Percentiles rank a stretch among this genome's conserved stretches.
Evolutionary conservation across 2,888 invertebrate species (phyloP).

Genomic region (Drosophila aldrichi): DNA sequence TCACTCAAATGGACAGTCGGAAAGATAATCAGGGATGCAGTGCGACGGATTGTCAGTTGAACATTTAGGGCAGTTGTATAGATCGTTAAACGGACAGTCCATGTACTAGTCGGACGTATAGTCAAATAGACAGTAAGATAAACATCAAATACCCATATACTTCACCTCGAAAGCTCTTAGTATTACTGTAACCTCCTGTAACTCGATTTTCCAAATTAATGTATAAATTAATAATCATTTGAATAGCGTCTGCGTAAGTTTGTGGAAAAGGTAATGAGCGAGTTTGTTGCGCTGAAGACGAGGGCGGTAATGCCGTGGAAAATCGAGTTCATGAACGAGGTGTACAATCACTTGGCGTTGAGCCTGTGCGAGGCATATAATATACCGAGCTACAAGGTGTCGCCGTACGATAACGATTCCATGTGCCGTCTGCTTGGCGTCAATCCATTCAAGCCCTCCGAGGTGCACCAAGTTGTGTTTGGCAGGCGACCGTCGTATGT

Average conservation of each 20-base stretch:
- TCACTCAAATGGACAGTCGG: no score
- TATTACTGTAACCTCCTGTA: no score
- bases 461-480: slow-evolving; percentile 36
- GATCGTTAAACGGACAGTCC: background rate
- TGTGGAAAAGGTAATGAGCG: slow-evolving; percentile 64
- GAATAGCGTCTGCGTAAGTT: slow-evolving; percentile 55
- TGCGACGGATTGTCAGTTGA: no score
- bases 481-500: slow-evolving; percentile 47
- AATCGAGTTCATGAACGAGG: slow-evolving; percentile 69
- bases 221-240: background rate
- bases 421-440: slow-evolving; percentile 58
- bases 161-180: background rate
- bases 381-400: slow-evolving; percentile 45
- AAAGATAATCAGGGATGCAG: no score
- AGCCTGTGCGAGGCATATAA: slow-evolving; percentile 54
- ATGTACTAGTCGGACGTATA: background rate
- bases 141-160: background rate
- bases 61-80: no score
- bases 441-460: slow-evolving; percentile 30
- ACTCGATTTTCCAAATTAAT: background rate
- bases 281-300: slow-evolving; percentile 67
- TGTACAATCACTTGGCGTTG: slow-evolving; percentile 69
- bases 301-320: slow-evolving; percentile 72
- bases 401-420: slow-evolving; percentile 54
- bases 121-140: background rate